Percentiles rank a stretch among this genome's conserved stretches.
phyloP scores from a whole-genome alignment of 2,888 invertebrate species.

The Athalia cordata region DNA sequence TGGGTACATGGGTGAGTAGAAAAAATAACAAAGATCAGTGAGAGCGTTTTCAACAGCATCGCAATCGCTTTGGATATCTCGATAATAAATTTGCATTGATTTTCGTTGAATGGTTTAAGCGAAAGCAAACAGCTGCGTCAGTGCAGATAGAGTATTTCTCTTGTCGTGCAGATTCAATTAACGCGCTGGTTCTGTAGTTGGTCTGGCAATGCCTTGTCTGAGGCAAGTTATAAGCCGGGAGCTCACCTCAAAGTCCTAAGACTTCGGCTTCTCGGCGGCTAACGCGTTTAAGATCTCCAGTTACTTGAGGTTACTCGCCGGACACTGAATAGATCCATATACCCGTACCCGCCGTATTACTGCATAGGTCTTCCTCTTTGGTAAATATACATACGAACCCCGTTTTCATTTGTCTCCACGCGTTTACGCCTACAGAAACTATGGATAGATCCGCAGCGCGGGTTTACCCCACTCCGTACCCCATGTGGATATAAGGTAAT shows the following conservation, averaged over 20 bases:
- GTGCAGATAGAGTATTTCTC: constrained; percentile 13
- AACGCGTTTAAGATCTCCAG: constrained; percentile 38
- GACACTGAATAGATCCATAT: constrained; percentile 25
- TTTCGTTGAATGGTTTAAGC: constrained; percentile 18
- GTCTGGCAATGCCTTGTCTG: constrained; percentile 42
- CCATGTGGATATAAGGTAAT: no score
- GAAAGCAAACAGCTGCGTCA: not conserved
- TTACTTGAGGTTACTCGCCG: constrained; percentile 44
- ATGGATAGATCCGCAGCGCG: constrained; percentile 27
- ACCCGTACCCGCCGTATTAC: constrained; percentile 29
- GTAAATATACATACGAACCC: constrained; percentile 26
- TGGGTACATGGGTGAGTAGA: no score
- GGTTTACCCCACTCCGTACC: not conserved
- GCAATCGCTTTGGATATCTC: no score
- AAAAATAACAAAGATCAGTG: not conserved
- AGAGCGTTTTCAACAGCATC: not conserved
- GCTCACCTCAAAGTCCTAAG: constrained; percentile 46
- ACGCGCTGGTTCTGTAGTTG: constrained; percentile 44
- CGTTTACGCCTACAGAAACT: constrained; percentile 17
- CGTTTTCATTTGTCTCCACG: constrained; percentile 41
- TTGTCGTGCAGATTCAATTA: constrained; percentile 39
- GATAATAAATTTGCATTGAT: not conserved
- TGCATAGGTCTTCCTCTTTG: constrained; percentile 29
- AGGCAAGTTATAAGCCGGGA: constrained; percentile 42
- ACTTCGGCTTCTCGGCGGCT: constrained; percentile 44